Percentiles rank a stretch among this genome's conserved stretches.
Conservation (phyloP, 1,140 invertebrate genomes). For the Euschistus heros region DNA sequence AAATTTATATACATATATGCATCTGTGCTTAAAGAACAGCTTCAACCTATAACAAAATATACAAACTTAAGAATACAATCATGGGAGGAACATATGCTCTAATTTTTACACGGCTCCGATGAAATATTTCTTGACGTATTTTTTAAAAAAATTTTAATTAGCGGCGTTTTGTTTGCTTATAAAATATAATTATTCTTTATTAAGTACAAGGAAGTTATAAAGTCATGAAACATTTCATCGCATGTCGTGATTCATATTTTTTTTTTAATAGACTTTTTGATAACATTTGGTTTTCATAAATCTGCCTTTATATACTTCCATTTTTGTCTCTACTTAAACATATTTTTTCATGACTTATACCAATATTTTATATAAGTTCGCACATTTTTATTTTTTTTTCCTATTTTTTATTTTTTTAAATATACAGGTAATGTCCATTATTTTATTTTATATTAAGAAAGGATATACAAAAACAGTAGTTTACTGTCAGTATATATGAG, state of each 20-base stretch:
- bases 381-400: slow-evolving; percentile 22
- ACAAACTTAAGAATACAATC: too few relatives aligned
- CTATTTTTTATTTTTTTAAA: slow-evolving; percentile 19
- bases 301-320: slow-evolving; percentile 18
- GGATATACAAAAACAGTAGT: slow-evolving; percentile 26
- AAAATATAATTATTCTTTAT: slow-evolving; percentile 20
- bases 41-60: too few relatives aligned
- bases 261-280: slow-evolving; percentile 6
- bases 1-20: too few relatives aligned
- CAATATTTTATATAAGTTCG: slow-evolving; percentile 23
- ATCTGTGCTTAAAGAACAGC: too few relatives aligned
- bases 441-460: slow-evolving; percentile 23
- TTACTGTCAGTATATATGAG: slow-evolving; percentile 25
- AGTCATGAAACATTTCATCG: slow-evolving; percentile 22
- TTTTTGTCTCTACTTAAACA: slow-evolving; percentile 21
- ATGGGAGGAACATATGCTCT: slow-evolving; percentile 9
- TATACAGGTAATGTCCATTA: slow-evolving; percentile 18
- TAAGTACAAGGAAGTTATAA: slow-evolving; percentile 16
- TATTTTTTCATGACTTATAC: slow-evolving; percentile 19
- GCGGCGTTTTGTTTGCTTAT: slow-evolving; percentile 14
- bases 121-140: slow-evolving; percentile 20
- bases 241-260: not conserved
- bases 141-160: slow-evolving; percentile 14
- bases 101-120: slow-evolving; percentile 16
- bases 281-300: not conserved